Evolutionary conservation across 2,113 vertebrate genomes (phyloP).

Genomic region (Percina caprodes): DNA sequence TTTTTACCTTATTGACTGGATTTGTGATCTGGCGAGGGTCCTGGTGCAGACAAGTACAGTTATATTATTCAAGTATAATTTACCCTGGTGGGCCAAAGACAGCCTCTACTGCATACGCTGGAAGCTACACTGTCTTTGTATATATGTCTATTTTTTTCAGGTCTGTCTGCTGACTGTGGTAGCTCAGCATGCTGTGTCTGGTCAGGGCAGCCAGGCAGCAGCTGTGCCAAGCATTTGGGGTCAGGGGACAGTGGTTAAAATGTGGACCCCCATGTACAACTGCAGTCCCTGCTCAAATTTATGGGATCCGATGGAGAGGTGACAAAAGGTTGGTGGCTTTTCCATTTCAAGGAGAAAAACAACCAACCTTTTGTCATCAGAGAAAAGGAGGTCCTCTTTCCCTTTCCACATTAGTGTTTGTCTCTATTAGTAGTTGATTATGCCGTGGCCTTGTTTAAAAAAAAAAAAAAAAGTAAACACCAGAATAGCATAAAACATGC

Average conservation of each 20-base stretch:
- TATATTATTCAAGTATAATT: background rate
- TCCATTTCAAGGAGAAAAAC: conserved; percentile 81
- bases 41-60: background rate
- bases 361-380: conserved; percentile 87
- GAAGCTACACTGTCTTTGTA: conserved; percentile 28
- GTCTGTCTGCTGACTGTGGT: conserved; percentile 71
- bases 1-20: background rate
- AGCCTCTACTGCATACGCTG: conserved; percentile 3
- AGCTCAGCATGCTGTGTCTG: conserved; percentile 84
- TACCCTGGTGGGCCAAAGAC: background rate
- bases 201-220: conserved; percentile 83
- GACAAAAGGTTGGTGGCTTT: conserved; percentile 89
- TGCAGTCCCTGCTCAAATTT: conserved; percentile 70
- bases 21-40: background rate
- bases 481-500: background rate
- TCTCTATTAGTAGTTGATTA: background rate
- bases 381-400: conserved; percentile 28
- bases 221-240: conserved; percentile 75
- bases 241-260: conserved; percentile 82
- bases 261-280: conserved; percentile 67
- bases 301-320: conserved; percentile 82
- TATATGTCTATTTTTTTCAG: conserved; percentile 79
- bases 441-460: background rate
- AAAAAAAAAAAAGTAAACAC: background rate
- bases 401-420: conserved; percentile 10